Evolutionary conservation across 1,140 invertebrate species (phyloP).

Genomic region (Cotesia vestalis): DNA sequence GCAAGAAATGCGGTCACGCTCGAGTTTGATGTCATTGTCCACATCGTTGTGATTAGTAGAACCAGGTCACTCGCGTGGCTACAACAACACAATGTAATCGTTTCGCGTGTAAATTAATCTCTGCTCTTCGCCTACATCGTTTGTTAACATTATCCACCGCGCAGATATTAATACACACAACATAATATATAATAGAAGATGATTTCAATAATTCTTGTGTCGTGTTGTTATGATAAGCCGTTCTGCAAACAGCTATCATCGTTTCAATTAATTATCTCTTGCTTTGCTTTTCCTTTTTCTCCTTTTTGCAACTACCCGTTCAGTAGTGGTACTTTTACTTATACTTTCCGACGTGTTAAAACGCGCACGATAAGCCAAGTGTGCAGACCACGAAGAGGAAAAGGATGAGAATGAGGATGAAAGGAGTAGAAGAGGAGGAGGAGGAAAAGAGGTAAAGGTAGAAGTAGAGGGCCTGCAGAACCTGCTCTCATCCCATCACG

Average conservation of each 20-base stretch:
- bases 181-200: constrained; percentile 1
- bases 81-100: constrained; percentile 47
- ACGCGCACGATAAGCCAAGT: constrained; percentile 7
- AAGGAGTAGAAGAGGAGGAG: background rate
- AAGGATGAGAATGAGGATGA: background rate
- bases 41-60: constrained; percentile 49
- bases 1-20: constrained; percentile 46
- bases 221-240: constrained; percentile 17
- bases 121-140: constrained; percentile 41
- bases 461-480: constrained; percentile 1
- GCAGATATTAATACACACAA: no score
- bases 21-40: constrained; percentile 52
- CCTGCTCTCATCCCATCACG: constrained; percentile 30
- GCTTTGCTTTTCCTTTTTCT: background rate
- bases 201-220: constrained; percentile 19
- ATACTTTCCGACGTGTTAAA: background rate
- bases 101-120: constrained; percentile 50
- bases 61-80: constrained; percentile 51
- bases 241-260: constrained; percentile 21
- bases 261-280: constrained; percentile 6
- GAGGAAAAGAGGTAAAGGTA: constrained; percentile 2
- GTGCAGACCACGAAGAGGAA: no score
- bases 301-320: background rate
- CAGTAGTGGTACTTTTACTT: no score
- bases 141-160: background rate